These are phyloP conservation scores for Epinotia demarniana DNA, from an alignment of 2,888 invertebrate genomes.

Conservation along the genomic window DNA sequence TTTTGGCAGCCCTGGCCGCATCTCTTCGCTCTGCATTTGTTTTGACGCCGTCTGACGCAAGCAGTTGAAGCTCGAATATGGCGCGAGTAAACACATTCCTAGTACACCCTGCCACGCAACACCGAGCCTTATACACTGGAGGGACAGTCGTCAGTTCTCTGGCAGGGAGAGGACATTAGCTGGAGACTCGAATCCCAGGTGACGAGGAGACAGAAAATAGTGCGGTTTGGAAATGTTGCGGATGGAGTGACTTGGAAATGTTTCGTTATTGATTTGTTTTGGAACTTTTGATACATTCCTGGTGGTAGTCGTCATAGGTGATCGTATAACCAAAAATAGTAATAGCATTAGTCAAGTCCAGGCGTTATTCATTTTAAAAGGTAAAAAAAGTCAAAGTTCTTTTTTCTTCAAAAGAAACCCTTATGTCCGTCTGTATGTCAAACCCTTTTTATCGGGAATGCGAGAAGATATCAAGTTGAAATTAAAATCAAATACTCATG, in stretches of 20 bases:
- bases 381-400: no score
- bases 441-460: no score
- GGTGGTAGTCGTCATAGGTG: background rate
- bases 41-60: slow-evolving; percentile 19
- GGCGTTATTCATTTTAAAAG: no score
- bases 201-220: slow-evolving; percentile 11
- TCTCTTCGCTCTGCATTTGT: slow-evolving; percentile 22
- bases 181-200: slow-evolving; percentile 8
- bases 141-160: background rate
- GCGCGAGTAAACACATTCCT: slow-evolving; percentile 2
- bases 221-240: slow-evolving; percentile 11
- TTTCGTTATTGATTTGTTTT: slow-evolving; percentile 25
- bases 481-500: no score
- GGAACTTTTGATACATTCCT: background rate
- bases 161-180: slow-evolving; percentile 1
- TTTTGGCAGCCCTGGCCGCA: slow-evolving; percentile 3
- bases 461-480: no score
- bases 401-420: no score
- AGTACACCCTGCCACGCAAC: background rate
- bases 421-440: no score
- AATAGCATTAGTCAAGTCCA: no score
- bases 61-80: slow-evolving; percentile 7
- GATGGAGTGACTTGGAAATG: background rate
- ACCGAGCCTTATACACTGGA: background rate
- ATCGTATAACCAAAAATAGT: no score